Conservation (phyloP, 2,113 vertebrate genomes). For the Cyprinodon tularosa region DNA sequence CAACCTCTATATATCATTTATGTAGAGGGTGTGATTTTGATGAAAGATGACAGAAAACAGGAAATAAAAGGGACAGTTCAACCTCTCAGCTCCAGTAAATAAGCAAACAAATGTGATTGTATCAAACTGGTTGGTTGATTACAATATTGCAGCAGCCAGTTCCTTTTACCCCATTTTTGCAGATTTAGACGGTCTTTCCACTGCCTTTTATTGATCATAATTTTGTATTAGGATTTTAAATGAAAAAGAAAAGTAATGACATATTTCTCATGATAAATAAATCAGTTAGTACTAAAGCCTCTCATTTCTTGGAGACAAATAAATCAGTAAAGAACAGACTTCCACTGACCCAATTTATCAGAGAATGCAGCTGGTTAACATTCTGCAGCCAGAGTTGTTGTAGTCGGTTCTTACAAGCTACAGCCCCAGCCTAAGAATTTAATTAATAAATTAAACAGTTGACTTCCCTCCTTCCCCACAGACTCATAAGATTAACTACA, state of each 20-base stretch:
- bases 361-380: conserved; percentile 2
- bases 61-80: neutral
- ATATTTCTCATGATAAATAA: neutral
- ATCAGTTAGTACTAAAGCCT: neutral
- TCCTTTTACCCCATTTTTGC: neutral
- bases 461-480: conserved; percentile 31
- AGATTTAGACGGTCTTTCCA: neutral
- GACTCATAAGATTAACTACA: conserved; percentile 30
- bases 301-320: neutral
- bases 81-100: neutral
- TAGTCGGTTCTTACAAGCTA: conserved; percentile 6
- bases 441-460: conserved; percentile 45
- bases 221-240: neutral
- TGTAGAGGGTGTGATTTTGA: neutral
- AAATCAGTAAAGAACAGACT: no score
- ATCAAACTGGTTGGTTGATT: neutral
- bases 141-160: neutral
- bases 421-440: conserved; percentile 27
- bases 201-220: neutral
- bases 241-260: neutral
- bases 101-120: neutral
- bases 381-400: neutral
- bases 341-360: neutral
- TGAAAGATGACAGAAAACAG: neutral
- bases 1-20: neutral